Conservation (phyloP, 2,888 invertebrate species). For the Ornithoptera alexandrae region DNA sequence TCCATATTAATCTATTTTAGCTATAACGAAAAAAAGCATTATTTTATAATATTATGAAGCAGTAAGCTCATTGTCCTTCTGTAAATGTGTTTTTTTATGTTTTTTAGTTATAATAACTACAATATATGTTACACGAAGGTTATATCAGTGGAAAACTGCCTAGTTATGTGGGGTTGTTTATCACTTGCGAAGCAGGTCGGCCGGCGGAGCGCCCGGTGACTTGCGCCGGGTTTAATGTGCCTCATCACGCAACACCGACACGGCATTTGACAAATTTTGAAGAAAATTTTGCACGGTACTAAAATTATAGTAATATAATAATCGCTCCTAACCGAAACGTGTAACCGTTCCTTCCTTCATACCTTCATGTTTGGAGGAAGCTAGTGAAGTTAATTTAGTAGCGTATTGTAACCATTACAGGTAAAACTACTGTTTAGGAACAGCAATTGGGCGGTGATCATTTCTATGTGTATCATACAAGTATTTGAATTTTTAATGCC, state of each 20-base stretch:
- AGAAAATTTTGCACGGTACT: slow-evolving; percentile 38
- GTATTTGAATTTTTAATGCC: background rate
- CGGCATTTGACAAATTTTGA: slow-evolving; percentile 55
- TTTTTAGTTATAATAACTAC: slow-evolving; percentile 19
- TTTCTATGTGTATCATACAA: background rate
- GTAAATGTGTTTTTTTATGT: background rate
- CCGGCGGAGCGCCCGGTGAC: slow-evolving; percentile 53
- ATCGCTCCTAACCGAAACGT: too few relatives aligned
- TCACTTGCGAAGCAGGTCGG: slow-evolving; percentile 63
- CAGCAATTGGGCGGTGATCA: too few relatives aligned
- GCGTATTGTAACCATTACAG: too few relatives aligned
- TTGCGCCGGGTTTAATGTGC: slow-evolving; percentile 62
- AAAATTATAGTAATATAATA: slow-evolving; percentile 7
- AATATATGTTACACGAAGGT: slow-evolving; percentile 26
- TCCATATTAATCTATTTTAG: too few relatives aligned
- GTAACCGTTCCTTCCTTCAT: too few relatives aligned
- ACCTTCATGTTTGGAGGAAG: too few relatives aligned
- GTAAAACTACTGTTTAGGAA: too few relatives aligned
- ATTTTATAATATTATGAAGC: background rate
- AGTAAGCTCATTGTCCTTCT: background rate
- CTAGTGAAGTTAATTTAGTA: too few relatives aligned
- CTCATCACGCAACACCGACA: slow-evolving; percentile 64
- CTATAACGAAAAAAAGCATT: background rate
- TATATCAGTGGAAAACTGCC: slow-evolving; percentile 28
- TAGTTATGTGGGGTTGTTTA: slow-evolving; percentile 48